Evolutionary conservation across 2,888 invertebrate species (phyloP).

Genomic region (Ptychoptera albimana): DNA sequence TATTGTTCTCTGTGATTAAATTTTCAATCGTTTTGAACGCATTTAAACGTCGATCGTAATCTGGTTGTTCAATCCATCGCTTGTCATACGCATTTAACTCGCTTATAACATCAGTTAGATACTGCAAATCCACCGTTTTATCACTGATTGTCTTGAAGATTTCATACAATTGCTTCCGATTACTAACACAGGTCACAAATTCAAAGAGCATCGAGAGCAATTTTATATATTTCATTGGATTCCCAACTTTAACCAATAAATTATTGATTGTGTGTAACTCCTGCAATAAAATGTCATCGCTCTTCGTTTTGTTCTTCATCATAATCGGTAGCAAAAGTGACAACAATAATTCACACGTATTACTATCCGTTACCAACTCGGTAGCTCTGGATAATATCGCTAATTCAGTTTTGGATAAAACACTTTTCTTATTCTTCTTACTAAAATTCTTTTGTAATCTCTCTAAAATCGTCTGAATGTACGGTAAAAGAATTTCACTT

Average conservation of each 20-base stretch:
- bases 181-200: background rate
- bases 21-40: constrained; percentile 55
- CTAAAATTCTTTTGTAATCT: constrained; percentile 49
- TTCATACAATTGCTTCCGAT: background rate
- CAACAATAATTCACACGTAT: constrained; percentile 52
- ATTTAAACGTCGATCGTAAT: constrained; percentile 65
- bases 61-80: constrained; percentile 86
- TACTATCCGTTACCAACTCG: constrained; percentile 50
- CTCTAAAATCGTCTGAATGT: constrained; percentile 52
- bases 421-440: constrained; percentile 37
- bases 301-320: constrained; percentile 43
- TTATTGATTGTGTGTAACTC: constrained; percentile 58
- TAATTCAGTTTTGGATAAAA: constrained; percentile 51
- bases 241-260: constrained; percentile 49
- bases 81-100: constrained; percentile 78
- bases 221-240: constrained; percentile 44
- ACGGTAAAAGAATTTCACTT: constrained; percentile 57
- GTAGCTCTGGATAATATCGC: constrained; percentile 61
- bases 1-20: constrained; percentile 32
- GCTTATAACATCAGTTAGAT: constrained; percentile 36
- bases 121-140: constrained; percentile 32
- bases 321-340: constrained; percentile 54
- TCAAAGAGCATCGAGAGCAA: background rate
- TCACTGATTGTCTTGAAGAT: constrained; percentile 4
- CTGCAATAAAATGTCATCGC: constrained; percentile 52